These are phyloP conservation scores for Notolabrus celidotus DNA, from an alignment of 2,797 vertebrate species.

Conservation along the genomic window DNA sequence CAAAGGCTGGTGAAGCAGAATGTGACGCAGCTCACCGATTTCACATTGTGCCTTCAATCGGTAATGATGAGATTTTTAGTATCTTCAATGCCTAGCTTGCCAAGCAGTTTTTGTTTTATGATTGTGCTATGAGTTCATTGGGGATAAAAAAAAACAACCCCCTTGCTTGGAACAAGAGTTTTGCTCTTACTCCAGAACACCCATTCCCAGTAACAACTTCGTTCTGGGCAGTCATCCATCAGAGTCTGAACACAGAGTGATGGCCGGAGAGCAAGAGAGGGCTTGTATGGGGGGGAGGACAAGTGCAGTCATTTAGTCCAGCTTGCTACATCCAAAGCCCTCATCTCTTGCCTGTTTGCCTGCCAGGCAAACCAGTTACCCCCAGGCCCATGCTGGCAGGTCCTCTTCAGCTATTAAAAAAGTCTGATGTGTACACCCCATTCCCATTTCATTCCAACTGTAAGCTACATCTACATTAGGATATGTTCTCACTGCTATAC, in stretches of 20 bases:
- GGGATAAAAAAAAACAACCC: constrained; percentile 40
- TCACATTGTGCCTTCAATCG: constrained; percentile 39
- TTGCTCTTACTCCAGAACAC: constrained; percentile 44
- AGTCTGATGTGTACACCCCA: constrained; percentile 18
- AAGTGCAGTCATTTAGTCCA: constrained; percentile 58
- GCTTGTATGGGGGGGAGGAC: not conserved
- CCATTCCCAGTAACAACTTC: constrained; percentile 66
- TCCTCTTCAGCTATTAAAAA: constrained; percentile 53
- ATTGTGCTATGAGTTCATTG: constrained; percentile 60
- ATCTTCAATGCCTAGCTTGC: constrained; percentile 48
- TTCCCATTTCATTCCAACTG: constrained; percentile 49
- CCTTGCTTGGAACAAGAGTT: constrained; percentile 50
- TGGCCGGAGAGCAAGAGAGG: constrained; percentile 11
- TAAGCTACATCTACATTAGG: constrained; percentile 45
- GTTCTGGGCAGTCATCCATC: constrained; percentile 74
- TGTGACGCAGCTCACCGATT: constrained; percentile 41
- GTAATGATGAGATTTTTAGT: constrained; percentile 53
- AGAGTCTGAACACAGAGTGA: constrained; percentile 32
- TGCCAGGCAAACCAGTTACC: constrained; percentile 67
- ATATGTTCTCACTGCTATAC: constrained; percentile 43
- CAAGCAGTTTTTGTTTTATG: constrained; percentile 53
- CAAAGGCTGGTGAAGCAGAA: constrained; percentile 37
- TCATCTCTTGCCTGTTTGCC: constrained; percentile 53
- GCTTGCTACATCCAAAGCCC: constrained; percentile 55
- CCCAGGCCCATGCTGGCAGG: constrained; percentile 51